Percentiles rank a stretch among this genome's conserved stretches.
Evolutionary conservation across 2,888 invertebrate species (phyloP).

Genomic region (Maniola hyperantus): DNA sequence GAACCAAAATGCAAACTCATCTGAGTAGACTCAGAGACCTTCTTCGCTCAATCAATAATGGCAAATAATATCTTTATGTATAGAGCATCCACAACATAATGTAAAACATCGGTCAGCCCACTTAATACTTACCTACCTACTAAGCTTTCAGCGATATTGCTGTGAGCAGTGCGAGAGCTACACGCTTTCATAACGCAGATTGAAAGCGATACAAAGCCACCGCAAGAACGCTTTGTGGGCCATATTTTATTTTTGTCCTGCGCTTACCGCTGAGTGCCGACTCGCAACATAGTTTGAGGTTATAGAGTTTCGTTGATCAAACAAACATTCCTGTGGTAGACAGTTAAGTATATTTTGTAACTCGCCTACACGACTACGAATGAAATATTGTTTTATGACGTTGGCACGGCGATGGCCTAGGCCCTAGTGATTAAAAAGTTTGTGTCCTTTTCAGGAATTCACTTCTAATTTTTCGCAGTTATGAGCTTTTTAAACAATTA

Average conservation of each 20-base stretch:
- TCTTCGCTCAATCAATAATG: not conserved
- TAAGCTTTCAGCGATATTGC: constrained; percentile 75
- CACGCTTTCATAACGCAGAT: constrained; percentile 73
- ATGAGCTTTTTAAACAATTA: too few relatives aligned
- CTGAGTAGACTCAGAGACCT: too few relatives aligned
- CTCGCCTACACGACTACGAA: not conserved
- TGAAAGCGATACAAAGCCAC: constrained; percentile 74
- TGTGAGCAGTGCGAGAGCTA: constrained; percentile 61
- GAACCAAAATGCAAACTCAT: too few relatives aligned
- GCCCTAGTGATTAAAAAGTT: too few relatives aligned
- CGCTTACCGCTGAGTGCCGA: constrained; percentile 45
- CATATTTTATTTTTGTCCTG: constrained; percentile 66
- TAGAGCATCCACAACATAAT: constrained; percentile 21
- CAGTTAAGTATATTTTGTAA: not conserved
- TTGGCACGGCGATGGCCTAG: too few relatives aligned
- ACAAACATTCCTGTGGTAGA: constrained; percentile 23
- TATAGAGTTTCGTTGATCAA: not conserved
- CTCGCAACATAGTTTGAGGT: constrained; percentile 13
- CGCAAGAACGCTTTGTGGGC: constrained; percentile 75
- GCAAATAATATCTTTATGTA: not conserved
- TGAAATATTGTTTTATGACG: too few relatives aligned
- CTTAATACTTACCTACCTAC: constrained; percentile 67
- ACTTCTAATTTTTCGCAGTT: too few relatives aligned
- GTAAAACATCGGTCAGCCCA: constrained; percentile 36
- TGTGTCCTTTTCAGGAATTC: too few relatives aligned